A percentile compares a stretch with the other conserved stretches of the same genome.
These are phyloP conservation scores for Solenopsis fugax DNA, from an alignment of 1,140 invertebrate species.

Conservation along the genomic window DNA sequence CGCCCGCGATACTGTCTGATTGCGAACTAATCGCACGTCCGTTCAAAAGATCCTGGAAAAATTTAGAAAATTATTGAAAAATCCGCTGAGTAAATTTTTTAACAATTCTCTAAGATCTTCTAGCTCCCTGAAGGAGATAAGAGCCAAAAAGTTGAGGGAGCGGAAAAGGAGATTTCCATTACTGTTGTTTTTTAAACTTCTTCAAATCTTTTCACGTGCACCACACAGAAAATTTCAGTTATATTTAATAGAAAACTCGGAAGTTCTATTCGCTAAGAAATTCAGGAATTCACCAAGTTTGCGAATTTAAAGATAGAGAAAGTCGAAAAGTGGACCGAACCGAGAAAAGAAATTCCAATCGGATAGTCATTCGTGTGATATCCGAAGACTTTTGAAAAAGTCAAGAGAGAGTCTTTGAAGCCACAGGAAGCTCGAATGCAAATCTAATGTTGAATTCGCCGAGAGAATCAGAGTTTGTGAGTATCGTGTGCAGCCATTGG, in stretches of 20 bases:
- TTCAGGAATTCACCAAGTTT: conserved; percentile 8
- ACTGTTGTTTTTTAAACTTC: not conserved
- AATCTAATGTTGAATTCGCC: conserved; percentile 67
- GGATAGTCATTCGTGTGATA: conserved; percentile 58
- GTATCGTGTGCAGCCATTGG: conserved; percentile 22
- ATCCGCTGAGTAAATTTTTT: not conserved
- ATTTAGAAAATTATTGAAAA: not conserved
- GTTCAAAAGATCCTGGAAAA: not conserved
- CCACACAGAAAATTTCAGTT: not conserved
- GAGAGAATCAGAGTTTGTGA: not conserved
- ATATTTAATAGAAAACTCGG: not conserved
- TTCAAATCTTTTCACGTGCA: not conserved
- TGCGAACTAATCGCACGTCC: conserved; percentile 56
- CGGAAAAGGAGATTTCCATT: not conserved
- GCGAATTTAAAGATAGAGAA: not conserved
- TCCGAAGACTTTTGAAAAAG: conserved; percentile 63
- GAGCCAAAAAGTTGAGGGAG: not conserved
- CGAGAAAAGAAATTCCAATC: conserved; percentile 63
- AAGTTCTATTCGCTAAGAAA: not conserved
- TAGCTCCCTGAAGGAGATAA: not conserved
- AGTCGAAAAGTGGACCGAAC: not conserved
- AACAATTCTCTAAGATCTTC: not conserved
- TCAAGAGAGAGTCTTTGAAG: conserved; percentile 70
- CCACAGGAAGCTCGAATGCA: conserved; percentile 53
- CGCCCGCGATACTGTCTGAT: conserved; percentile 60